A percentile compares a stretch with the other conserved stretches of the same genome.
Evolutionary conservation across 2,888 invertebrate species (phyloP).

Genomic region (Tolmerus cingulatus): DNA sequence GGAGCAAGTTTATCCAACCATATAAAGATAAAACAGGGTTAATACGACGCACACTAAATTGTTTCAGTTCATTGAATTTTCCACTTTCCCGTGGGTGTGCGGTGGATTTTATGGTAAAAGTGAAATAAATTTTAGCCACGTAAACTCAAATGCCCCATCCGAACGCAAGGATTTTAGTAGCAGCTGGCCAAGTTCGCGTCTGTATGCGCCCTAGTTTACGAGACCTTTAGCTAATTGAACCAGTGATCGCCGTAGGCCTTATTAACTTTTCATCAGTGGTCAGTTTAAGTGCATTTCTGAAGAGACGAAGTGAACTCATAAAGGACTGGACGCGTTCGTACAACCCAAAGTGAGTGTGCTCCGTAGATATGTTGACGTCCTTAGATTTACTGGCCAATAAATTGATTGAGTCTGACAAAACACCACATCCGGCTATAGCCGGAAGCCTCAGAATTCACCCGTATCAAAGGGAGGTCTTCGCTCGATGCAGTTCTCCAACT

Average conservation of each 20-base stretch:
- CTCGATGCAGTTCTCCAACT: constrained; percentile 23
- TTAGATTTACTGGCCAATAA: constrained; percentile 59
- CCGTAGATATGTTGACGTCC: constrained; percentile 59
- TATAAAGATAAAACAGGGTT: constrained; percentile 50
- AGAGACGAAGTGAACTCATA: not conserved
- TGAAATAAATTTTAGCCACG: constrained; percentile 40
- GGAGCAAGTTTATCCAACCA: constrained; percentile 49
- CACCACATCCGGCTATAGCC: constrained; percentile 19
- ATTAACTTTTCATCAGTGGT: constrained; percentile 4
- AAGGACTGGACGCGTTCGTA: not conserved
- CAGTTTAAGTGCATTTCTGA: constrained; percentile 4
- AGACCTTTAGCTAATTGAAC: constrained; percentile 28
- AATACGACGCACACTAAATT: constrained; percentile 48
- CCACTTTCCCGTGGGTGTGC: constrained; percentile 30
- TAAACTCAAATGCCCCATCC: constrained; percentile 25
- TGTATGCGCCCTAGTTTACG: not conserved
- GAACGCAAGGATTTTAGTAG: not conserved
- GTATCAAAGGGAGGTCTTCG: constrained; percentile 35
- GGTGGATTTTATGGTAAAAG: constrained; percentile 43
- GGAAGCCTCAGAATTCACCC: constrained; percentile 44
- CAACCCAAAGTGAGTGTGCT: not conserved
- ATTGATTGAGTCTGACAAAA: constrained; percentile 54
- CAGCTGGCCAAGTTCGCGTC: not conserved
- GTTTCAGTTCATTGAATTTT: constrained; percentile 50
- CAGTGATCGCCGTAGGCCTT: constrained; percentile 1